Base-by-base conservation (phyloP, 1,140 invertebrate genomes). In the Camponotus pennsylvanicus region DNA sequence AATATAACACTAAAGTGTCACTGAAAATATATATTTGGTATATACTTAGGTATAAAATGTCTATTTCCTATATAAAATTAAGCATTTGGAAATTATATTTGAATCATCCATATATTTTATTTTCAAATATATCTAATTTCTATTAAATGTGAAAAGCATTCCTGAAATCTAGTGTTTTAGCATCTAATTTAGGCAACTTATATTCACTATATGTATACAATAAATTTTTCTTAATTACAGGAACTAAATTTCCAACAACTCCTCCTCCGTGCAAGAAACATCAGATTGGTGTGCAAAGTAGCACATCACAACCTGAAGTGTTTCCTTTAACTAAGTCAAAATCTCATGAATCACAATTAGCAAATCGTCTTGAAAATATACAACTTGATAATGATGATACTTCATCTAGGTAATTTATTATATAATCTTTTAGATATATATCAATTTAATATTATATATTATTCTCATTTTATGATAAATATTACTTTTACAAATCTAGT, bases 261-360 rank as follows among this genome's bases (percentile, higher is more conserved):
- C 98, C 98, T 55, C 98, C 98, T 63, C 96, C 98, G 32, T 96
- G 96, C 82, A 97, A 97, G 90, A 98, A 97, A 93, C 96, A 97
- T 94, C 96, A 97, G 83, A 96, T 96, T 45, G 93, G 94, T 85
- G 92, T 95, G 70, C 94, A 96, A 88, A 92, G 92, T 86, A 92
- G 91, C 88, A 93, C 95, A 57, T 90, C 95, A 37, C 93, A 96
- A 85, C 95, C 96, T 75, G 96, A 97, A 88, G 93, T 95, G 40
- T 96, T 96, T 93, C 97, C 98, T 21, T 95, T 99, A 76, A 98
- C 97, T 42, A 98, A 98, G 95, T 99, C 98, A 77, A 98, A 98
- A 92, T 99, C 98, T 45, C 98, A 99, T 94, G 98, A 99, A 95
- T 98, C 98, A 11, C 98, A 99, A 93, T 95, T 99, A 34, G 97